Percentiles rank a stretch among this genome's conserved stretches.
Conservation (phyloP, 2,888 invertebrate species). For the Ashinkailepas kermadecensis region DNA sequence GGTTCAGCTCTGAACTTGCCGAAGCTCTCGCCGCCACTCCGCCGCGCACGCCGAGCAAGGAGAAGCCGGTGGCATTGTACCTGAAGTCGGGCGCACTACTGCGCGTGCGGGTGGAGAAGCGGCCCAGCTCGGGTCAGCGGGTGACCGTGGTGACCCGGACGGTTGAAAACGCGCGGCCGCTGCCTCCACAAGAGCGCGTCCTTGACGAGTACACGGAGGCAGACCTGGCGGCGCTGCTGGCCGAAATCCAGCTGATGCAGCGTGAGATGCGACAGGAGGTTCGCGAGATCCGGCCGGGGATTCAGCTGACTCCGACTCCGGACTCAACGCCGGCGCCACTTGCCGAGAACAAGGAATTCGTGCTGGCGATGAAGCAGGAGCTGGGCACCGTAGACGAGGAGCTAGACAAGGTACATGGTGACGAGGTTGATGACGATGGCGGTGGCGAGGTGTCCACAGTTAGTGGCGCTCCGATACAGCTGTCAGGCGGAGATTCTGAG, state of each 20-base stretch:
- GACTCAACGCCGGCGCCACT: conserved; percentile 1
- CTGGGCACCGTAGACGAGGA: conserved; percentile 16
- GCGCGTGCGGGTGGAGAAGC: not conserved
- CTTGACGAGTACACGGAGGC: not conserved
- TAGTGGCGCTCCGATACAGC: too few species aligned
- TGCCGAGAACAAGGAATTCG: not conserved
- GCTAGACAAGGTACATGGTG: not conserved
- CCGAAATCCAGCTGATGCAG: not conserved
- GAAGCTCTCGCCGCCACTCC: conserved; percentile 10
- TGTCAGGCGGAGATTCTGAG: too few species aligned
- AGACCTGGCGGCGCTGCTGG: not conserved
- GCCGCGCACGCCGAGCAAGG: conserved; percentile 6
- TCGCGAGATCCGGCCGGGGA: not conserved
- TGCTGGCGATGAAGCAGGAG: not conserved
- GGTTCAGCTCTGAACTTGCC: conserved; percentile 1
- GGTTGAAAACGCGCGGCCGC: not conserved
- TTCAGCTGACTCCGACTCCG: not conserved
- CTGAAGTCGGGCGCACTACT: not conserved
- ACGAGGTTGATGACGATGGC: not conserved
- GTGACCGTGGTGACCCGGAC: not conserved
- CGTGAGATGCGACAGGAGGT: not conserved
- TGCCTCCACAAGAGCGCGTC: not conserved
- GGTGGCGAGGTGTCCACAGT: not conserved
- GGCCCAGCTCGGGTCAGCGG: not conserved
- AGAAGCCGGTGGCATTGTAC: conserved; percentile 7